Base-by-base conservation (phyloP, 2,888 invertebrate genomes). In the Proisotoma minuta region DNA sequence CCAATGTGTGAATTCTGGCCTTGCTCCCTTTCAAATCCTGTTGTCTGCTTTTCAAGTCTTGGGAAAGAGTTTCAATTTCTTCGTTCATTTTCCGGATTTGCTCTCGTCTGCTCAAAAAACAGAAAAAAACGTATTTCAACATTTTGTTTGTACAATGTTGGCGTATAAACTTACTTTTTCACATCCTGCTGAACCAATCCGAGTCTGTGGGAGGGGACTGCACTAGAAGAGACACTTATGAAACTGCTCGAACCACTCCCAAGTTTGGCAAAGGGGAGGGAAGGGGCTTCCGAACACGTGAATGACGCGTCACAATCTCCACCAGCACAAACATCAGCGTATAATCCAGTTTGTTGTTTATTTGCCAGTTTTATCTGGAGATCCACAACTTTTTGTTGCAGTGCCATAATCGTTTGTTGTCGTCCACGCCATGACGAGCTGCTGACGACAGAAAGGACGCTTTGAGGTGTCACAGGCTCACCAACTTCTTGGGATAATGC, bases 401-500 rank as follows among this genome's bases (percentile, higher is more conserved):
- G 77, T 15, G 84, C 78, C 0, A 84, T 76, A 63, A 90, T 88
- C 75, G 88, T 86, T 74, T 89, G 88, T 1, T 89, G 87, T 67
- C 89, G 81, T 0, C 90, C 89, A 68, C 87, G 84, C 89, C 89
- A 90, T 12, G 83, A 84, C 48, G 82, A 80, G 70, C 81, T 81
- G 53, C 82, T 81, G 29, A 87, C 75, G 57, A 82, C 81, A 72
- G 83, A 83, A 1, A 71, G 48, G 22, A 73, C 66, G 2, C 56
- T 65, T 10, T 88, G 80, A 73, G 84, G 84, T 2, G 82, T 84
- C 43, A 87, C 83, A 71, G 81, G 83, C 60, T 89, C 87, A 0
- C 90, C 90, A 18, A 87, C 80, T 78, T 91, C 90, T 76, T 86
- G 86, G 74, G 85, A 84, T 20, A 90, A 76, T 66, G 87, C 72